These are phyloP conservation scores for Ennomos fuscantarius DNA, from an alignment of 2,888 invertebrate species.

Conservation along the genomic window DNA sequence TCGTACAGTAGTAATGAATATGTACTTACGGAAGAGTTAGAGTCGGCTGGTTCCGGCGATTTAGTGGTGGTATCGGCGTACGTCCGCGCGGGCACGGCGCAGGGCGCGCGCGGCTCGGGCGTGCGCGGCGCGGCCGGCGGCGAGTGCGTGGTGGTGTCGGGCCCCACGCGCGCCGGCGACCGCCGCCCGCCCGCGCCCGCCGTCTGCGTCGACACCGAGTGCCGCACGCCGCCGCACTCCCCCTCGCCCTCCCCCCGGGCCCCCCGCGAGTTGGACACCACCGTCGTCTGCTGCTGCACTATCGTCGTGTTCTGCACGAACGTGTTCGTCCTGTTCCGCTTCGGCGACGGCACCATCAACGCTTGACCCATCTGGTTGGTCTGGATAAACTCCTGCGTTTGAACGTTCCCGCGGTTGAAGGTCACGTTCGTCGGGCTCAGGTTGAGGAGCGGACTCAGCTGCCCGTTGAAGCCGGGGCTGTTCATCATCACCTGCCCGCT, in stretches of 20 bases:
- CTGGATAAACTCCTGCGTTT: slow-evolving; percentile 89
- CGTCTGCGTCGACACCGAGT: slow-evolving; percentile 92
- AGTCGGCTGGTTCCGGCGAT: slow-evolving; percentile 75
- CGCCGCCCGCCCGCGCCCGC: slow-evolving; percentile 55
- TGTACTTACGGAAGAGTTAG: slow-evolving; percentile 70
- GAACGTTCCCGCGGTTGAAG: slow-evolving; percentile 85
- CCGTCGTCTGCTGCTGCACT: slow-evolving; percentile 92
- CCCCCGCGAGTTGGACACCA: slow-evolving; percentile 87
- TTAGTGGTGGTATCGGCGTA: slow-evolving; percentile 78
- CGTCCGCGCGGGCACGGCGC: slow-evolving; percentile 50
- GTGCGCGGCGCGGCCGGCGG: slow-evolving; percentile 86
- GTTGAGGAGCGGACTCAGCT: slow-evolving; percentile 91
- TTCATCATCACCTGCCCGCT: slow-evolving; percentile 91
- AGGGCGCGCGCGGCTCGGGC: slow-evolving; percentile 49
- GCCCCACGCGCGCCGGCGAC: slow-evolving; percentile 74
- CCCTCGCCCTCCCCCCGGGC: slow-evolving; percentile 23
- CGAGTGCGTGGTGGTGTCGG: slow-evolving; percentile 94
- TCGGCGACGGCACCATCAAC: slow-evolving; percentile 88
- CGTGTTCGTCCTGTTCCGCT: slow-evolving; percentile 87
- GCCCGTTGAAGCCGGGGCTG: slow-evolving; percentile 89
- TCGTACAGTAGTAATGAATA: background rate
- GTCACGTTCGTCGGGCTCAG: slow-evolving; percentile 89
- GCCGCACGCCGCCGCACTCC: slow-evolving; percentile 66
- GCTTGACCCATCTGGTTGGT: slow-evolving; percentile 89
- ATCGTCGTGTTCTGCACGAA: slow-evolving; percentile 94